phyloP scores from a whole-genome alignment of 2,888 invertebrate genomes.

The Stenichneumon culpator region DNA sequence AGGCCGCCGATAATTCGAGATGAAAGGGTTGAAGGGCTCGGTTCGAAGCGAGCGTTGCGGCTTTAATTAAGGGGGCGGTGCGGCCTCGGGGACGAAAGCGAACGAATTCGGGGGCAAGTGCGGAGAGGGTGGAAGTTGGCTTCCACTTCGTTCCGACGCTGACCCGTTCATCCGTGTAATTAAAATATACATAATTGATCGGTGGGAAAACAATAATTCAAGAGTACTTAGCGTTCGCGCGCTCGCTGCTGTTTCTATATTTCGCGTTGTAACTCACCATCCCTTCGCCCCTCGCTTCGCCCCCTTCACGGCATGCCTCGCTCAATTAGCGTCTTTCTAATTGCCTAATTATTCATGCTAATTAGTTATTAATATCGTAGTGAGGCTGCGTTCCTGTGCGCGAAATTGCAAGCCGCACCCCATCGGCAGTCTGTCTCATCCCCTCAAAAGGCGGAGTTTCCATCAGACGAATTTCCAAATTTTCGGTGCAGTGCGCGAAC shows the following conservation, averaged over 20 bases:
- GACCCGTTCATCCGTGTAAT: conserved; percentile 68
- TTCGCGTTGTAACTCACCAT: neutral
- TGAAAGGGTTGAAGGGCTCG: conserved; percentile 25
- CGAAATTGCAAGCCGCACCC: neutral
- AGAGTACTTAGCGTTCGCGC: conserved; percentile 67
- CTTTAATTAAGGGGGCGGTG: conserved; percentile 58
- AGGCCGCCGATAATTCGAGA: conserved; percentile 45
- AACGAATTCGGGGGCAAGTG: conserved; percentile 27
- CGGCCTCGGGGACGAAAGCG: neutral
- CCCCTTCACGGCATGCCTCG: conserved; percentile 36
- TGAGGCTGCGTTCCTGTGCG: conserved; percentile 41
- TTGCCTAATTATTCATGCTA: conserved; percentile 75
- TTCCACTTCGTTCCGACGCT: conserved; percentile 42
- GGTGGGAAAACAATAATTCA: conserved; percentile 72
- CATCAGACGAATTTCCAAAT: neutral
- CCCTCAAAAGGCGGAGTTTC: neutral
- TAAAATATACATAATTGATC: conserved; percentile 69
- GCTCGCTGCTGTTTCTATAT: conserved; percentile 35
- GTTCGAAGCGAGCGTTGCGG: conserved; percentile 37
- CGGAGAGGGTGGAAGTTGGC: neutral
- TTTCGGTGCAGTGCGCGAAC: neutral
- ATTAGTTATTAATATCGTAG: conserved; percentile 73
- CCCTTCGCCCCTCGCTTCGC: conserved; percentile 3
- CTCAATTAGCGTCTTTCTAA: conserved; percentile 75
- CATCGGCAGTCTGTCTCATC: neutral